A percentile compares a stretch with the other conserved stretches of the same genome.
Evolutionary conservation across 2,797 vertebrate genomes (phyloP).

Genomic region (Alauda arvensis): DNA sequence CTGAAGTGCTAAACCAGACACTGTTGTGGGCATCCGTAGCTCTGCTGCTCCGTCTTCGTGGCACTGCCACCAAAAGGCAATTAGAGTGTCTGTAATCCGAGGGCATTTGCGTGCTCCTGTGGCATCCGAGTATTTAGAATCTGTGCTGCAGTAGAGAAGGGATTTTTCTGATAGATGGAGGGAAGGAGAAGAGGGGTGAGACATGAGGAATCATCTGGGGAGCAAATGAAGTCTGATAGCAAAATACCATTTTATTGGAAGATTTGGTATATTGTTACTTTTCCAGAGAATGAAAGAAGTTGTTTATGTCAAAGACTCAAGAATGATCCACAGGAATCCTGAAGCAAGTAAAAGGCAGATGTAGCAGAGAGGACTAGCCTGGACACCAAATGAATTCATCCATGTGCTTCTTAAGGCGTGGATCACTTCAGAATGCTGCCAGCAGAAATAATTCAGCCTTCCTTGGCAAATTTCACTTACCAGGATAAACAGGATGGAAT

Average conservation of each 20-base stretch:
- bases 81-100: not conserved
- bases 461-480: not conserved
- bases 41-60: rapidly evolving
- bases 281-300: not conserved
- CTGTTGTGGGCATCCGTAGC: not conserved
- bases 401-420: not conserved
- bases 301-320: not conserved
- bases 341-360: not conserved
- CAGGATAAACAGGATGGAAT: not conserved
- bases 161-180: not conserved
- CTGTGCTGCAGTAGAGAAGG: not conserved
- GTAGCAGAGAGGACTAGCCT: not conserved
- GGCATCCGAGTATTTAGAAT: not conserved
- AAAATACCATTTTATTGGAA: not conserved
- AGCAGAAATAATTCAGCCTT: not conserved
- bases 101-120: not conserved
- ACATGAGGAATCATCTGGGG: not conserved
- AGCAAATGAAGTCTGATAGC: not conserved
- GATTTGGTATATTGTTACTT: not conserved
- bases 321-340: not conserved
- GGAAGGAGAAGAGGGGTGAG: too few relatives aligned
- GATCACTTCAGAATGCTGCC: not conserved
- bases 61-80: rapidly evolving
- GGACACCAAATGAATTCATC: not conserved
- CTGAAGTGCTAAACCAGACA: not conserved